Conservation (phyloP, 1,140 invertebrate genomes). For the Leptopilina boulardi region DNA sequence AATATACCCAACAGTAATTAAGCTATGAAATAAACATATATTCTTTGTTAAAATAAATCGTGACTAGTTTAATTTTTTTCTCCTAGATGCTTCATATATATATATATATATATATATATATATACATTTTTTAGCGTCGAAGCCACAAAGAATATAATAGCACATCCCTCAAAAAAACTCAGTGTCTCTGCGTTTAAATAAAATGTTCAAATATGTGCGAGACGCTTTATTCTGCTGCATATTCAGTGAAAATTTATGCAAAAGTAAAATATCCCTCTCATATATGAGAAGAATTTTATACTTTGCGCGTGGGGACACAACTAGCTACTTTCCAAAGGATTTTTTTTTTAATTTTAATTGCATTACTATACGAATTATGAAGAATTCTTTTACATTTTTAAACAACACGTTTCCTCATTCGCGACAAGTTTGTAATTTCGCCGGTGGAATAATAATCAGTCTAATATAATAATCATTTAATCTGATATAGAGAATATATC, state of each 20-base stretch:
- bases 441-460: too few relatives aligned
- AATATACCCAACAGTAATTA: neutral
- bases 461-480: too few relatives aligned
- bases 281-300: neutral
- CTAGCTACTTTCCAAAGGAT: neutral
- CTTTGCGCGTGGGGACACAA: neutral
- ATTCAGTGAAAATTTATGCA: slow-evolving; percentile 3
- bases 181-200: slow-evolving; percentile 7
- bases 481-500: too few relatives aligned
- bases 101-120: too few relatives aligned
- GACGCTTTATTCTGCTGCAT: slow-evolving; percentile 1
- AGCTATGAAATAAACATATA: neutral
- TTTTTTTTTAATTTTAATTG: neutral
- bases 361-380: neutral
- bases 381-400: neutral
- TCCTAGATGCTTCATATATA: too few relatives aligned
- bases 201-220: slow-evolving; percentile 9
- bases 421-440: too few relatives aligned
- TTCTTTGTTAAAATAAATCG: slow-evolving; percentile 1
- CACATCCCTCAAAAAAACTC: neutral
- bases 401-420: neutral
- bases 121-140: neutral
- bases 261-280: slow-evolving; percentile 4
- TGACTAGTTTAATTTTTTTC: neutral
- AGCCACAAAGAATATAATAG: slow-evolving; percentile 9